Conservation (phyloP, 92 coral and sea anemone species). For the Nematostella vectensis region DNA sequence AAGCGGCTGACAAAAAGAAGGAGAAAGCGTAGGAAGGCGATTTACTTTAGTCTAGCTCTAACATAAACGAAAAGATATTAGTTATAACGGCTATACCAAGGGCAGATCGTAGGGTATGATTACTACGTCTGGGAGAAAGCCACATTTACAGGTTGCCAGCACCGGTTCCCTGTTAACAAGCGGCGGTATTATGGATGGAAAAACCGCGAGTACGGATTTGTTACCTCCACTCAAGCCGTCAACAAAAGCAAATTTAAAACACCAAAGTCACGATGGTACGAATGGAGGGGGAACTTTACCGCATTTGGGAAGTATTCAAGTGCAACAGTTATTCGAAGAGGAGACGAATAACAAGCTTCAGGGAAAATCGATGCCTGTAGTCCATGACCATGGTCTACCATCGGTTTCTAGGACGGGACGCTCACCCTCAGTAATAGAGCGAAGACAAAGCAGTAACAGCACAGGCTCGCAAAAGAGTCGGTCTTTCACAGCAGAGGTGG, state of each 20-base stretch:
- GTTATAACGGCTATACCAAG: not conserved
- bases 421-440: conserved; percentile 69
- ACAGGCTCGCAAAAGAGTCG: conserved; percentile 80
- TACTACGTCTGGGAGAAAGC: conserved; percentile 80
- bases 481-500: conserved; percentile 73
- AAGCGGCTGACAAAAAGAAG: conserved; percentile 91
- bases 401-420: conserved; percentile 53
- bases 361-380: conserved; percentile 68
- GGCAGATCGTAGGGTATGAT: conserved; percentile 45
- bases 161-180: conserved; percentile 63
- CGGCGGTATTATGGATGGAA: conserved; percentile 78
- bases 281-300: conserved; percentile 63
- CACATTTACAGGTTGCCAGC: conserved; percentile 77
- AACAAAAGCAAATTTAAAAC: conserved; percentile 83
- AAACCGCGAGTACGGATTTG: conserved; percentile 78
- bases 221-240: conserved; percentile 94
- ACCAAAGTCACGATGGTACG: conserved; percentile 60
- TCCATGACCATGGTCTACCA: conserved; percentile 75
- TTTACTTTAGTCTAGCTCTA: conserved; percentile 1
- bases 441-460: conserved; percentile 64
- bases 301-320: conserved; percentile 94
- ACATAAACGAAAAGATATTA: not conserved
- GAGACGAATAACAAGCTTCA: conserved; percentile 90
- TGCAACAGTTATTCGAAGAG: conserved; percentile 98
- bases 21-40: conserved; percentile 58